Conservation (phyloP, 2,888 invertebrate genomes). For the Thereva nobilitata region DNA sequence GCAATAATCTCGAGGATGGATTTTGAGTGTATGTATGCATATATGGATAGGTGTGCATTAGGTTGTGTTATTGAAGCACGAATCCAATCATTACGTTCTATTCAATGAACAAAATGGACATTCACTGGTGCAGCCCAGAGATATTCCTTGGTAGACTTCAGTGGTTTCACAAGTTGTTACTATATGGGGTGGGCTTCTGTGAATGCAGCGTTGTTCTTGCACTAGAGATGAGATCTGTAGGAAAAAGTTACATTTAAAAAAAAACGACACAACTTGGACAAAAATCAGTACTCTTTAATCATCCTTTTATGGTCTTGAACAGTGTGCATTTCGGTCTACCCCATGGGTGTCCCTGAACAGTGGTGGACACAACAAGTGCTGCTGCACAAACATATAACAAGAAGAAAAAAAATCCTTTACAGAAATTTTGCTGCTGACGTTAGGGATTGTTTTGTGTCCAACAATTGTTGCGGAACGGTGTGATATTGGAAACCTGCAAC, state of each 20-base stretch:
- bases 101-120: constrained; percentile 36
- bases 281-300: constrained; percentile 33
- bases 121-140: constrained; percentile 10
- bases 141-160: not conserved
- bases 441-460: no score
- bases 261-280: constrained; percentile 21
- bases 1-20: no score
- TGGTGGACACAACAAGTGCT: constrained; percentile 19
- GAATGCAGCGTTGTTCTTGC: not conserved
- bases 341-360: constrained; percentile 6
- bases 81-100: constrained; percentile 35
- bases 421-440: no score
- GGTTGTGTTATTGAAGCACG: constrained; percentile 26
- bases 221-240: constrained; percentile 17
- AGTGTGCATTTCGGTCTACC: constrained; percentile 9
- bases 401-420: no score
- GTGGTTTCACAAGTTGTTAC: no score
- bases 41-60: constrained; percentile 13
- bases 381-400: no score
- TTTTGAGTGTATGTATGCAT: not conserved
- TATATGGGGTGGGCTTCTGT: no score
- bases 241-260: constrained; percentile 20
- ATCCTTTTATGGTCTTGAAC: constrained; percentile 28
- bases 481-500: no score
- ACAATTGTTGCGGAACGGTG: no score